These are phyloP conservation scores for Luscinia luscinia DNA, from an alignment of 2,797 vertebrate genomes.

Conservation along the genomic window DNA sequence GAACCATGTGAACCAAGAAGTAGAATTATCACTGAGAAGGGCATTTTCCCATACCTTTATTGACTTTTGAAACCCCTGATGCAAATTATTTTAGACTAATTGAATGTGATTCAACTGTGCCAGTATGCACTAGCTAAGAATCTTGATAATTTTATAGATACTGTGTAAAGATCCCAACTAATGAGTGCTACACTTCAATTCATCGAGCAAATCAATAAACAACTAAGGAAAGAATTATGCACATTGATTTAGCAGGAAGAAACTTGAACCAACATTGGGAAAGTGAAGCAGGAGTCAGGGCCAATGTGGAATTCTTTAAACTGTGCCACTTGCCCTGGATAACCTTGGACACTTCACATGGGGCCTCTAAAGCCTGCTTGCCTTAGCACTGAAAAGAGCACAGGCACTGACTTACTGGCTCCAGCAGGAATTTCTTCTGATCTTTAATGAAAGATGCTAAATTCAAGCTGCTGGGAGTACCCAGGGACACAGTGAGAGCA, in stretches of 20 bases:
- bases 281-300: neutral
- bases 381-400: neutral
- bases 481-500: neutral
- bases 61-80: constrained; percentile 14
- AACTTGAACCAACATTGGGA: neutral
- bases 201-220: constrained; percentile 52
- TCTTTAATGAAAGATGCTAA: neutral
- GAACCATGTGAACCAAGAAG: neutral
- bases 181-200: constrained; percentile 17
- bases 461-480: neutral
- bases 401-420: neutral
- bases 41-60: constrained; percentile 10
- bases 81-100: constrained; percentile 29
- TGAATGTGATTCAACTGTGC: constrained; percentile 29
- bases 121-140: constrained; percentile 6
- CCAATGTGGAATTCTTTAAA: neutral
- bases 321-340: neutral
- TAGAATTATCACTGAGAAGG: constrained; percentile 36
- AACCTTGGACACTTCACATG: neutral
- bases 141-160: constrained; percentile 34
- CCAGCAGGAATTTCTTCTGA: neutral
- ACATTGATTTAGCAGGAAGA: constrained; percentile 20
- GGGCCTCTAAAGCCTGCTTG: neutral
- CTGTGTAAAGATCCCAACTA: constrained; percentile 2
- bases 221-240: constrained; percentile 45